Base-by-base conservation (phyloP, 2,888 invertebrate genomes). In the Pyrocoelia pectoralis region DNA sequence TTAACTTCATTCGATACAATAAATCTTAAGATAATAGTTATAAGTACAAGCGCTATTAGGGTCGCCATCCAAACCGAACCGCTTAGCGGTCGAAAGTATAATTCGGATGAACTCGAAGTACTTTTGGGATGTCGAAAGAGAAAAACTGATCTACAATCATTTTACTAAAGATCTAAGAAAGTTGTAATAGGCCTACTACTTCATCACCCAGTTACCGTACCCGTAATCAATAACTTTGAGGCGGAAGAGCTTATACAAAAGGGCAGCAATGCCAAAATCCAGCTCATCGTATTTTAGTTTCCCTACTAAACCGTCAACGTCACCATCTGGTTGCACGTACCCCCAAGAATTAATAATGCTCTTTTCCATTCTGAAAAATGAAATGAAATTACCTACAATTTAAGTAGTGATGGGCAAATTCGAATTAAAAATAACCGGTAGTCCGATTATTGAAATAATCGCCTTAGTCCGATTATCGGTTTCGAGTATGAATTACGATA, bases 41-140 rank as follows among this genome's bases (percentile, higher is more conserved):
- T 71, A 1, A 74, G 24, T 8, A 70, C 40, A 54, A 73, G 58
- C 28, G 71, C 64, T n/a, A 71, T 15, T 4, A 70, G 18, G 17
- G 73, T 80, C 62, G 85, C 82, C 29, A 84, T 80, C 88, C 88
- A 91, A 1, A 90, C 88, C 1, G 77, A 75, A 33, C 76, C 76
- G 5, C 84, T 81, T 46, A 91, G 83, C 0, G 91, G 90, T 18
- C 87, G 84, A 0, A 88, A 82, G 75, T 89, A 91, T 15, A 88
- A 86, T 41, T 86, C 85, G 62, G 84, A 85, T 70, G 87, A 84
- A 12, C 85, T 84, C 41, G 84, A 83, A 0, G 84, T 83, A 43
- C 83, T 83, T 68, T 87, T 86, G 0, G 91, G 90, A 74, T 89
- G 88, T 0, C 89, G 87, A 72, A 90, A 88, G 61, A 91, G 86